Conservation (phyloP, 2,888 invertebrate genomes). For the Apotomis betuletana region DNA sequence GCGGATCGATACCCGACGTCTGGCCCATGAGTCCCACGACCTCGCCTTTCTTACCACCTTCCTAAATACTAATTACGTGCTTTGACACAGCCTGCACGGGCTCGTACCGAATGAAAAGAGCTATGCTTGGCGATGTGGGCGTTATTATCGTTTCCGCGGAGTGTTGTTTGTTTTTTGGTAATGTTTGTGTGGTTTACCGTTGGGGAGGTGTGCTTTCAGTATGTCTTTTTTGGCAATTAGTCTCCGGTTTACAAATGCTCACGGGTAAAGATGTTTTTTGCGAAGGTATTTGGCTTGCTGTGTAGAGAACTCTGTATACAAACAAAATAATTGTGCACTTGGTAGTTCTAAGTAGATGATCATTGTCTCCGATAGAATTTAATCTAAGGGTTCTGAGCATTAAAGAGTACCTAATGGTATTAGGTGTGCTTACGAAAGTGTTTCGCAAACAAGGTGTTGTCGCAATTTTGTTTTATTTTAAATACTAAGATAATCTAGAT, state of each 20-base stretch:
- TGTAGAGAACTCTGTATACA: background rate
- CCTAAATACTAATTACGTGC: slow-evolving; percentile 84
- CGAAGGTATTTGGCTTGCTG: background rate
- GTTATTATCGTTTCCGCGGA: slow-evolving; percentile 73
- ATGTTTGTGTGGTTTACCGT: slow-evolving; percentile 52
- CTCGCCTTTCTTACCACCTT: slow-evolving; percentile 84
- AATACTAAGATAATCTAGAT: slow-evolving; percentile 2
- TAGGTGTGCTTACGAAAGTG: background rate
- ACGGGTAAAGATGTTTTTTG: slow-evolving; percentile 20
- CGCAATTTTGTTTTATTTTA: background rate
- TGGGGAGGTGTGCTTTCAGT: slow-evolving; percentile 39
- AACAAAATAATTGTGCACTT: too few species aligned
- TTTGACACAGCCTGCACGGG: slow-evolving; percentile 81
- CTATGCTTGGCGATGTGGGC: slow-evolving; percentile 71
- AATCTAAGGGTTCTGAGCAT: background rate
- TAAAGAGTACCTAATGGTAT: background rate
- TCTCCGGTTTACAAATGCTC: slow-evolving; percentile 36
- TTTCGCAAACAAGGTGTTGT: background rate
- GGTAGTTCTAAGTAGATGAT: too few species aligned
- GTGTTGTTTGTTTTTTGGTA: slow-evolving; percentile 69
- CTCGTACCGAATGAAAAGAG: slow-evolving; percentile 77
- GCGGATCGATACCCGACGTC: slow-evolving; percentile 87
- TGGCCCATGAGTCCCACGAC: slow-evolving; percentile 84
- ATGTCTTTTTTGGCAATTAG: slow-evolving; percentile 41
- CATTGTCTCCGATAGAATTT: too few species aligned